phyloP scores from a whole-genome alignment of 2,113 vertebrate species.

The Epinephelus lanceolatus region DNA sequence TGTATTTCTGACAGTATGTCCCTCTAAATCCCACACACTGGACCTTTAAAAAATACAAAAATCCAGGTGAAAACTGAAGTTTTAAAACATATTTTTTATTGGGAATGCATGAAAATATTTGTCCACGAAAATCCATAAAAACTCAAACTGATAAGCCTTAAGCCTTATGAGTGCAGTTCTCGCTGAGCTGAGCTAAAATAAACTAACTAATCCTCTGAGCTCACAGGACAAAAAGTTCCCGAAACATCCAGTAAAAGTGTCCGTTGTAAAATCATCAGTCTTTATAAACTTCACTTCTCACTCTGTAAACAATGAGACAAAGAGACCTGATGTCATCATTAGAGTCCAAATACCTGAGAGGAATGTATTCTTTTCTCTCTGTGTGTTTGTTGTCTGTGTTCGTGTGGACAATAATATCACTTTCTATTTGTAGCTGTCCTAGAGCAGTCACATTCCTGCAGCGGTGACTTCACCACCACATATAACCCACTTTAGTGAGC shows the following conservation, averaged over 20 bases:
- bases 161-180: not conserved
- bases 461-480: conserved; percentile 35
- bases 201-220: conserved; percentile 24
- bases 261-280: conserved; percentile 17
- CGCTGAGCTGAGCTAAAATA: not conserved
- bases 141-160: not conserved
- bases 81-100: not conserved
- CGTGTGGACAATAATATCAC: conserved; percentile 5
- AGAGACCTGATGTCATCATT: not conserved
- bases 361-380: not conserved
- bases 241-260: conserved; percentile 38
- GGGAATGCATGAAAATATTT: not conserved
- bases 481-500: conserved; percentile 29
- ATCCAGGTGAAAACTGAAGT: not conserved
- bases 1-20: no score
- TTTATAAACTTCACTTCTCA: not conserved
- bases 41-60: not conserved
- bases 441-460: conserved; percentile 32
- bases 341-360: not conserved
- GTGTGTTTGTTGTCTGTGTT: not conserved
- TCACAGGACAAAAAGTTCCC: conserved; percentile 14
- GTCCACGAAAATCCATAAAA: not conserved
- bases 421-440: conserved; percentile 1
- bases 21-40: no score
- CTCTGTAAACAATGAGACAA: not conserved